Base-by-base conservation (phyloP, 2,888 invertebrate genomes). In the Drosophila formosana region DNA sequence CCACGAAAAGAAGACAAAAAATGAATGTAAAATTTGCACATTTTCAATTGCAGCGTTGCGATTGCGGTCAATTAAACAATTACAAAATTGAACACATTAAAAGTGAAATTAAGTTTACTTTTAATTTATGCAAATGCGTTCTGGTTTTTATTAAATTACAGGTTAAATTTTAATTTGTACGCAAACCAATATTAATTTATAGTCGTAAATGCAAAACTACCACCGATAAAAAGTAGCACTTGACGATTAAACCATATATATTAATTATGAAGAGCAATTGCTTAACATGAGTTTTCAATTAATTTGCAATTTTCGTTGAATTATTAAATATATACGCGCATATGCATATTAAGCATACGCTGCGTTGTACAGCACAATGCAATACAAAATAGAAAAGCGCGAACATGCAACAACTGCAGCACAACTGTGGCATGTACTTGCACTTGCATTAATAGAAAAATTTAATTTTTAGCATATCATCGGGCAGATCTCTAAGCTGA, bases 161-260 rank as follows among this genome's bases (percentile, higher is more conserved):
- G 28, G n/a, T 63, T 52, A 3, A 57, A 37, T n/a, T 23, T 41
- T 30, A 9, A 13, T 6, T 39, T 50, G 50, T 7, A 11, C 13
- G 43, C 26, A 18, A 23, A 26, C 41, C 9, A 7, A 34, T 30
- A 53, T 41, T 61, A 13, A 11, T 55, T 63, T 45, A 7, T 28
- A 28, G 3, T 5, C 39, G 18, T 41, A 41, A 58, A 58, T 26
- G 78, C 84, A 84, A 68, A 70, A 47, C 83, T 62, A 88, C 83
- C 88, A 83, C 83, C 83, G 83, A 88, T 68, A 69, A 13, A 77
- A 78, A 68, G 37, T 58, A 76, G 61, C 86, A 80, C 71, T 72
- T 70, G 80, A 82, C 71, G 78, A 75, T 86, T 75, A 43, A 41
- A 30, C 37, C 37, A 47, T 68, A 45, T 55, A 72, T 55, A 68